Evolutionary conservation across 1,140 invertebrate species (phyloP).

Genomic region (Pseudomyrmex dendroicus): DNA sequence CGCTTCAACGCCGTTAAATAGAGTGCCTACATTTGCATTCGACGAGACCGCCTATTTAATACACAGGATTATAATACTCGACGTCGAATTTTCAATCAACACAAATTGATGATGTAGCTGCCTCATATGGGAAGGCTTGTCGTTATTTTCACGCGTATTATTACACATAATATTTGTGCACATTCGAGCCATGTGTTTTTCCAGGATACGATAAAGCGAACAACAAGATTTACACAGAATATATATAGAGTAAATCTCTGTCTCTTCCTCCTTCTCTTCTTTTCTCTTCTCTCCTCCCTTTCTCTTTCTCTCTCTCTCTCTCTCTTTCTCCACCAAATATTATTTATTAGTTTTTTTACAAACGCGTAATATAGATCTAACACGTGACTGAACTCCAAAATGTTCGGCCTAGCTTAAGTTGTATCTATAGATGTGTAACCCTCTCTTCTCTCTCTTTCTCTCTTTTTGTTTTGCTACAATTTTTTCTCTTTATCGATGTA

Average conservation of each 20-base stretch:
- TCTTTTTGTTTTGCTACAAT: slow-evolving; percentile 54
- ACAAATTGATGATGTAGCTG: background rate
- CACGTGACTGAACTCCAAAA: slow-evolving; percentile 69
- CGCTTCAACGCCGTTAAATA: slow-evolving; percentile 57
- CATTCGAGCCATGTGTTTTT: slow-evolving; percentile 4
- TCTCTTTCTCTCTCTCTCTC: too few relatives aligned
- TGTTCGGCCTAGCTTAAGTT: slow-evolving; percentile 72
- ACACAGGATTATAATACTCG: slow-evolving; percentile 12
- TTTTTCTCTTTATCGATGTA: slow-evolving; percentile 41
- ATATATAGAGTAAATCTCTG: background rate
- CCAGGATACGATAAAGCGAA: background rate
- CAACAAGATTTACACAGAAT: background rate
- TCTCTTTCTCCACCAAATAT: too few relatives aligned
- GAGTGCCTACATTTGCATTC: slow-evolving; percentile 64
- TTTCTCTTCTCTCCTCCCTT: background rate
- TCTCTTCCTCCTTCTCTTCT: background rate
- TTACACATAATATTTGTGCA: slow-evolving; percentile 9
- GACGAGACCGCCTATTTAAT: slow-evolving; percentile 29
- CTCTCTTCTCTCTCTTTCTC: background rate
- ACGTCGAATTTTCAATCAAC: background rate
- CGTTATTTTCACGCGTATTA: slow-evolving; percentile 36
- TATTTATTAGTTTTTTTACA: too few relatives aligned
- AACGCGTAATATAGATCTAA: slow-evolving; percentile 2
- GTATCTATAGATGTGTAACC: slow-evolving; percentile 7
- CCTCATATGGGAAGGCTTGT: background rate